Percentiles rank a stretch among this genome's conserved stretches.
phyloP scores from a whole-genome alignment of 2,888 invertebrate genomes.

The Idaea biselata region DNA sequence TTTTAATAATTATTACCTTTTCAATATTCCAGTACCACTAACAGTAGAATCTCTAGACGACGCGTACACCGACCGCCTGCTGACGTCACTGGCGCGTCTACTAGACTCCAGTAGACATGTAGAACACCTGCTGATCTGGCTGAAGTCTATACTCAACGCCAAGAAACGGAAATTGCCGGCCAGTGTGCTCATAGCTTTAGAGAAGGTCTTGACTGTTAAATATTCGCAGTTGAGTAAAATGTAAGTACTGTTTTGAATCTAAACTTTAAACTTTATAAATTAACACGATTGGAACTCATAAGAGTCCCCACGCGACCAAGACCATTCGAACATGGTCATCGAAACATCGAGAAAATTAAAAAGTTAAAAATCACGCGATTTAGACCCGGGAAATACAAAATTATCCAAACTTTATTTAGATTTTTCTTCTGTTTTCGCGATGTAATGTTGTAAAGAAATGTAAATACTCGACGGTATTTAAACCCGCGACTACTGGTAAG shows the following conservation, averaged over 20 bases:
- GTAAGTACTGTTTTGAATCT: constrained; percentile 76
- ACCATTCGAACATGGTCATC: no score
- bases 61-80: constrained; percentile 87
- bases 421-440: no score
- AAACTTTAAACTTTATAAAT: no score
- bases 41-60: constrained; percentile 85
- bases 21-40: constrained; percentile 84
- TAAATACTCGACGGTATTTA: no score
- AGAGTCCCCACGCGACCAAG: no score
- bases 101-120: constrained; percentile 90
- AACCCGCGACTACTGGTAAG: no score
- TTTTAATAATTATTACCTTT: neutral
- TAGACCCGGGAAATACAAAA: no score
- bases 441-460: no score
- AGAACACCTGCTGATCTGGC: constrained; percentile 94
- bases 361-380: no score
- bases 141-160: constrained; percentile 83
- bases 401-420: no score
- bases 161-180: constrained; percentile 84
- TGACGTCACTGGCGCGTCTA: constrained; percentile 85
- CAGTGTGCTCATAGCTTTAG: constrained; percentile 85
- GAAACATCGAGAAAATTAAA: no score
- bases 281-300: no score
- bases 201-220: constrained; percentile 89
- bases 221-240: constrained; percentile 91